A percentile compares a stretch with the other conserved stretches of the same genome.
phyloP scores from a whole-genome alignment of 2,113 vertebrate species.

The Pomatorhinus ruficollis region DNA sequence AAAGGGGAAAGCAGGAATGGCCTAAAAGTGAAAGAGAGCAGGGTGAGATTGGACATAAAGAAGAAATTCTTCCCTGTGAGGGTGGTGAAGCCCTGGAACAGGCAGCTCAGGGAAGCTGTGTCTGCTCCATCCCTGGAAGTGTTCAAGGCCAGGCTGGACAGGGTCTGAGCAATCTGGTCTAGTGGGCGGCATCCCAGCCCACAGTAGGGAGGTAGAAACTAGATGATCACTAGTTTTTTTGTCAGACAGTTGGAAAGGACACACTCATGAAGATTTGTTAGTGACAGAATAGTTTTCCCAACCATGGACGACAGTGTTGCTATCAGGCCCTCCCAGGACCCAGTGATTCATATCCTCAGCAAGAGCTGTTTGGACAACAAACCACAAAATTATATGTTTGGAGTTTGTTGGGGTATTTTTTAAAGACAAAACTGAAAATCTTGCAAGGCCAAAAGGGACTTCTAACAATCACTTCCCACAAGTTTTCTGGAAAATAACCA shows the following conservation, averaged over 20 bases:
- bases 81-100: neutral
- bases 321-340: neutral
- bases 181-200: neutral
- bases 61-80: neutral
- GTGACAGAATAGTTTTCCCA: neutral
- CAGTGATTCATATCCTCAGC: neutral
- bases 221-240: neutral
- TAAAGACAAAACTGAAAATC: neutral
- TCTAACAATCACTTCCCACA: neutral
- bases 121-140: neutral
- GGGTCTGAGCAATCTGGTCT: neutral
- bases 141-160: rapidly evolving
- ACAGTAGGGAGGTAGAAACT: rapidly evolving
- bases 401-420: neutral
- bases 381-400: neutral
- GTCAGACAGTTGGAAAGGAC: neutral
- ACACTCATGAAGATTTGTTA: neutral
- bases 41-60: neutral
- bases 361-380: neutral
- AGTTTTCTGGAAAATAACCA: neutral
- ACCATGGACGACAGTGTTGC: neutral
- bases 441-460: neutral
- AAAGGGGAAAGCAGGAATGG: neutral
- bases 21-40: neutral
- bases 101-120: neutral